A percentile compares a stretch with the other conserved stretches of the same genome.
phyloP scores from a whole-genome alignment of 2,888 invertebrate species.

The Periphyllus acericola region DNA sequence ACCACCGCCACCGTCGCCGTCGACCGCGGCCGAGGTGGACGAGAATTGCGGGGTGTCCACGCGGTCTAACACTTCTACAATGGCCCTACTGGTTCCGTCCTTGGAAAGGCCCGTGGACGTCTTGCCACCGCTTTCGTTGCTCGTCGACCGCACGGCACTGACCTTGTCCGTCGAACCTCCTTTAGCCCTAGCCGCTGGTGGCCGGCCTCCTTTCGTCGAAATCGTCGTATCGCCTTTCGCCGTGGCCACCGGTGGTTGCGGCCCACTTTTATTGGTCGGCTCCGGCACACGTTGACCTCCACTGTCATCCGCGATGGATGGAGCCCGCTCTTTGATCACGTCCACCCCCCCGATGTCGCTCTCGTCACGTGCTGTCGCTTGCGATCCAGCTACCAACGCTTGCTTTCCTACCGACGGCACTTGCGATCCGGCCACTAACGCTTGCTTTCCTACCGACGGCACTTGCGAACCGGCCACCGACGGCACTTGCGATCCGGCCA shows the following conservation, averaged over 20 bases:
- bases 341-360: not conserved
- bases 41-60: conserved; percentile 43
- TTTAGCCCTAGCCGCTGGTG: not conserved
- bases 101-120: not conserved
- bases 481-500: not conserved
- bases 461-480: no score
- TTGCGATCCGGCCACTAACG: no score
- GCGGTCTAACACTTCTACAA: conserved; percentile 53
- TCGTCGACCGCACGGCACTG: not conserved
- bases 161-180: not conserved
- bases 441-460: no score
- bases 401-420: not conserved
- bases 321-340: not conserved
- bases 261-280: not conserved
- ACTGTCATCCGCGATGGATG: not conserved
- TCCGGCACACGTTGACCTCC: not conserved
- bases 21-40: not conserved
- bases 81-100: not conserved
- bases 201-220: not conserved
- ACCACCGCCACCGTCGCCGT: not conserved
- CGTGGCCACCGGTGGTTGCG: no score
- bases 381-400: not conserved
- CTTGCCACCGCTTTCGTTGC: not conserved
- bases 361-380: not conserved
- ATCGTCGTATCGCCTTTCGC: no score